A percentile compares a stretch with the other conserved stretches of the same genome.
phyloP scores from a whole-genome alignment of 2,888 invertebrate genomes.

The Drosophila conformis region DNA sequence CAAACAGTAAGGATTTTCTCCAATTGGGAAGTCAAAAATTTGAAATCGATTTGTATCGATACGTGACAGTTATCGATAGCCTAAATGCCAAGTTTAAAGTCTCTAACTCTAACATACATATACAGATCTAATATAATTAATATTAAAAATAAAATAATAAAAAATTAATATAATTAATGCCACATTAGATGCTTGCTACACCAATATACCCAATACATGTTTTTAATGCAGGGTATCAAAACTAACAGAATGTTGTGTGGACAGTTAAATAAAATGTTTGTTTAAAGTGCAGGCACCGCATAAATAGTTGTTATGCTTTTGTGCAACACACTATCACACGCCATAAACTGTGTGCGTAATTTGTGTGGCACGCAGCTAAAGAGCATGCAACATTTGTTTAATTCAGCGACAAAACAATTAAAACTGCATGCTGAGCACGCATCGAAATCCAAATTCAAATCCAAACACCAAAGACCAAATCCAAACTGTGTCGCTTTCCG shows the following conservation, averaged over 20 bases:
- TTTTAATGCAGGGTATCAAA: background rate
- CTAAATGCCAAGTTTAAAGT: background rate
- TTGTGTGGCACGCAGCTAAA: constrained; percentile 27
- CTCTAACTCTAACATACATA: no score
- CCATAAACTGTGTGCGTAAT: constrained; percentile 62
- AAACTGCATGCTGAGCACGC: constrained; percentile 66
- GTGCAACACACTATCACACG: constrained; percentile 55
- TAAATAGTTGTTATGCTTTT: constrained; percentile 32
- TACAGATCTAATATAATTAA: no score
- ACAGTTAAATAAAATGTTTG: constrained; percentile 8
- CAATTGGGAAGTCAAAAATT: no score
- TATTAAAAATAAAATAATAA: no score
- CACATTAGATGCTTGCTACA: background rate
- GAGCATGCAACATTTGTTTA: constrained; percentile 47
- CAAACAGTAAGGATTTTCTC: no score
- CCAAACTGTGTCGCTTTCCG: constrained; percentile 70
- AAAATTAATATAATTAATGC: background rate
- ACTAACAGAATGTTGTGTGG: constrained; percentile 25
- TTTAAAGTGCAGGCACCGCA: constrained; percentile 38
- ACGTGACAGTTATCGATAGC: background rate
- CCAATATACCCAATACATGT: background rate
- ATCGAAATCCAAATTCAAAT: constrained; percentile 9
- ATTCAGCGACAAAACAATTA: constrained; percentile 70
- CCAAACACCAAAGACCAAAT: constrained; percentile 12
- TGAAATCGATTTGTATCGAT: background rate